Percentiles rank a stretch among this genome's conserved stretches.
Evolutionary conservation across 2,888 invertebrate genomes (phyloP).

Genomic region (Dorcus parallelipipedus): DNA sequence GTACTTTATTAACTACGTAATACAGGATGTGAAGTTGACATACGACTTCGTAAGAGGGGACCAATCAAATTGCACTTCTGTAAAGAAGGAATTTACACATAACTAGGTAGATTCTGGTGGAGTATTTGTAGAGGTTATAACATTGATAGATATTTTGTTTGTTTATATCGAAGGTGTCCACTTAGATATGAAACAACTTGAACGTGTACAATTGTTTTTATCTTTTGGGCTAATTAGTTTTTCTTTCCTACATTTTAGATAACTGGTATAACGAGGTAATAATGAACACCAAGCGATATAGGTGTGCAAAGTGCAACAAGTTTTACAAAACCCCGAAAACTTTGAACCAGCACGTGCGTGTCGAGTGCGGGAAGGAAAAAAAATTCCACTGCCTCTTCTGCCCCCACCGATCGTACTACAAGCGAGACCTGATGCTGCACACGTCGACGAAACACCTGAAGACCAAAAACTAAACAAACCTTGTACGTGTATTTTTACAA

Average conservation of each 20-base stretch:
- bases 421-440: background rate
- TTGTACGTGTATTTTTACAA: too few relatives aligned
- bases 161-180: too few relatives aligned
- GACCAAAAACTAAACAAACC: too few relatives aligned
- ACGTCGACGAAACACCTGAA: background rate
- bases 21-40: too few relatives aligned
- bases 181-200: background rate
- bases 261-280: background rate
- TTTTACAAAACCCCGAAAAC: constrained; percentile 18
- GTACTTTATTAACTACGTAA: too few relatives aligned
- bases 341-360: constrained; percentile 10
- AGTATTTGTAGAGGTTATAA: too few relatives aligned
- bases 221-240: background rate
- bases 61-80: too few relatives aligned
- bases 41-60: too few relatives aligned
- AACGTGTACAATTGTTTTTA: background rate
- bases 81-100: too few relatives aligned
- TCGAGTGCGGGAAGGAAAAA: constrained; percentile 17
- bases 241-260: background rate
- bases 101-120: too few relatives aligned
- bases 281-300: background rate
- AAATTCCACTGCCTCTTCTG: constrained; percentile 10
- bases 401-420: constrained; percentile 8
- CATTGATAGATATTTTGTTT: too few relatives aligned
- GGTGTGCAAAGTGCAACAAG: constrained; percentile 11